Evolutionary conservation across 2,888 invertebrate genomes (phyloP), one percentile per base, ranked within the genome.

Genomic region (Galerucella calmariensis): DNA sequence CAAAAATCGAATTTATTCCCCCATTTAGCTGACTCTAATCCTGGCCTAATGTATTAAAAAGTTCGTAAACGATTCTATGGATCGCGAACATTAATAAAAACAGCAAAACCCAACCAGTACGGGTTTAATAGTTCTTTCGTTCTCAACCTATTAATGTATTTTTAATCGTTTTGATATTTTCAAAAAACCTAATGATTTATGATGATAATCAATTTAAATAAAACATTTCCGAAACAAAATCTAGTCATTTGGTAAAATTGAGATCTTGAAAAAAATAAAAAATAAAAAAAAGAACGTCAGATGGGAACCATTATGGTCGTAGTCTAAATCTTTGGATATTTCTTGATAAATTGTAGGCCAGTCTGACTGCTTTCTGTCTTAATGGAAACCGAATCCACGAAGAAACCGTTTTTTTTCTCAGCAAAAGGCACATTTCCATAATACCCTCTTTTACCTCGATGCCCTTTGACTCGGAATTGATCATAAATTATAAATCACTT

Each of bases 401-500:
- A 59, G 59, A 20, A 68, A 24, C 27, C 46, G 59, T 62, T 62
- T 48, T 69, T 69, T 41, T 41, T 46, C 35, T 44, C 63, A 12
- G n/a, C 14, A 63, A 63, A 58, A 1, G 59, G 58, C 35, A 61
- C 51, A 69, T 69, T 69, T 48, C 69, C 69, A 69, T 69, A 69
- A 69, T 53, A 44, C 69, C 58, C 61, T 69, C 27, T 69, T 51
- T 69, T 61, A 69, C 61, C 51, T 69, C 61, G 27, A 61, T 61
- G 27, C 24, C 61, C 44, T 48, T 48, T 16, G 61, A 59, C n/a
- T 11, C 46, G 46, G 48, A 69, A 61, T 69, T 61, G 69, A 61
- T 69, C 59, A 61, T 20, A 69, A 59, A 53, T 69, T 61, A 61
- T 53, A 61, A 68, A 68, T 58, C 35, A 68, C 67, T 58, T 67